Evolutionary conservation across 2,797 vertebrate species (phyloP), one percentile per base, ranked within the genome.

Genomic region (Todus mexicanus): DNA sequence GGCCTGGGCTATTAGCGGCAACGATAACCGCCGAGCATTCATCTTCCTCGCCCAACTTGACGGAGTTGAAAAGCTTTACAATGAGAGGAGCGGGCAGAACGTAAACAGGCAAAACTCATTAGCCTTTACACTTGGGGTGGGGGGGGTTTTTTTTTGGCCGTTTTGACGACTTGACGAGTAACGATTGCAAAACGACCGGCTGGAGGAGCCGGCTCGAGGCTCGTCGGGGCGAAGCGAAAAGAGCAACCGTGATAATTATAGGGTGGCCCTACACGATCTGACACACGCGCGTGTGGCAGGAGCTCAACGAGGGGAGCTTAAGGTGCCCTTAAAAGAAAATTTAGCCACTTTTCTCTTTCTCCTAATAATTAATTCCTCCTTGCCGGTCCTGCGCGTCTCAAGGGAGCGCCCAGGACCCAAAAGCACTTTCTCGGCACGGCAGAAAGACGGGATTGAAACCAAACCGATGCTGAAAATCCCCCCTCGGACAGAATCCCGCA

Each of bases 151-250:
- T 40, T 40, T 40, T 40, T 15, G 11, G 11, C 40, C 40, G 93
- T 87, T 96, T 65, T 95, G 96, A 97, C 95, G 94, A 96, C 93
- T 96, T 96, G 94, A 96, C 97, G 96, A 97, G 96, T 96, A 96
- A 96, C 96, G 96, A 96, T 96, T 96, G 87, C 95, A 94, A 95
- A 96, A 40, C 11, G n/a, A n/a, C n/a, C n/a, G n/a, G n/a, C n/a
- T 69, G 93, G 96, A 94, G 96, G 94, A 96, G 94, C 93, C 75
- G 96, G 96, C 94, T 92, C 77, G 96, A 93, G 76, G 96, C 95
- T 96, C 91, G 96, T 93, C 96, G 95, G 97, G 95, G 95, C 95
- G 91, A 96, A 93, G 96, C 96, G 96, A 96, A 97, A 97, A 97
- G n/a, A n/a, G n/a, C n/a, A n/a, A n/a, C n/a, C n/a, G n/a, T n/a